Conservation (phyloP, 2,888 invertebrate species). For the Glaucopsyche alexis region DNA sequence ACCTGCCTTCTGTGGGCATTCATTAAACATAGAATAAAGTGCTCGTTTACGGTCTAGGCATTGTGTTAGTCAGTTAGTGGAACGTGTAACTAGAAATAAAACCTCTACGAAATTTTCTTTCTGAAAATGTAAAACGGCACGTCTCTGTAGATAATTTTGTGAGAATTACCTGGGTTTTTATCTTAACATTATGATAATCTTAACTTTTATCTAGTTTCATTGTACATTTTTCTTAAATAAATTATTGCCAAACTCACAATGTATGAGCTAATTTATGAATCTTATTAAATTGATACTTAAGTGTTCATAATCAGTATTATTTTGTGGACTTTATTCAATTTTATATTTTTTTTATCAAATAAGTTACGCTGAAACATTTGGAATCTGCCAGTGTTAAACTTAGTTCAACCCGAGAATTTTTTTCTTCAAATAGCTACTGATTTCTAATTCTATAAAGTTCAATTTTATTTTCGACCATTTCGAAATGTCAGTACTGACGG, state of each 20-base stretch:
- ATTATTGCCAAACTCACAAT: no score
- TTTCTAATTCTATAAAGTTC: background rate
- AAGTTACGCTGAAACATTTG: no score
- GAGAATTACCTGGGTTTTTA: background rate
- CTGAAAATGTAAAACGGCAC: background rate
- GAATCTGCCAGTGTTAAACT: background rate
- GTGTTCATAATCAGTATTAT: no score
- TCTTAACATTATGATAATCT: background rate
- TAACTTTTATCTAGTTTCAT: background rate
- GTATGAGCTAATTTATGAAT: no score
- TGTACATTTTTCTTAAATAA: background rate
- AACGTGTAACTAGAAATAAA: conserved; percentile 19
- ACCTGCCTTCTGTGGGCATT: conserved; percentile 23
- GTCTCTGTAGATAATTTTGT: background rate
- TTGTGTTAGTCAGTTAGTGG: conserved; percentile 12
- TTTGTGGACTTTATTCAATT: no score
- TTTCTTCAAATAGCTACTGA: background rate
- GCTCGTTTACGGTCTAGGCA: conserved; percentile 19
- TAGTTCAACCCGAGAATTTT: background rate
- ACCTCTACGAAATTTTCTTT: background rate
- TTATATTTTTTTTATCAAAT: no score
- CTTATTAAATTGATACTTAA: no score
- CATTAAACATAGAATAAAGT: conserved; percentile 25
- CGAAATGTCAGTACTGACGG: background rate
- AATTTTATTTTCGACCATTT: background rate